phyloP scores from a whole-genome alignment of 2,888 invertebrate genomes.

The Frankliniella fusca region DNA sequence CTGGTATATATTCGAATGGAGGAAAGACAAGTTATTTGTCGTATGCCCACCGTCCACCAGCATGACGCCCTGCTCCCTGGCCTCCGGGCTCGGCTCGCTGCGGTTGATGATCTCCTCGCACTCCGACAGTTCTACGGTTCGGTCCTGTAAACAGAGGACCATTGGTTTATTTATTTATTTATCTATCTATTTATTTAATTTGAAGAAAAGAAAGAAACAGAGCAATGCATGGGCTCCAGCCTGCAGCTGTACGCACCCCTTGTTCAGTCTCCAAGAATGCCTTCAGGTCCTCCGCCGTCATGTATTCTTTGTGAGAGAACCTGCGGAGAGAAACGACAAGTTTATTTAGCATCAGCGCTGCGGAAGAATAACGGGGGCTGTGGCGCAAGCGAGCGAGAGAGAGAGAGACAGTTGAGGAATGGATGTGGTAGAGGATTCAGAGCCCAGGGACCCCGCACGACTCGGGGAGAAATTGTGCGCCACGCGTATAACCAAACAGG shows the following conservation, averaged over 20 bases:
- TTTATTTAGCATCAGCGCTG: background rate
- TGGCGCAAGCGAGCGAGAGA: too few species aligned
- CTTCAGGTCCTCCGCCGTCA: constrained; percentile 54
- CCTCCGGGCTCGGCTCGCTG: constrained; percentile 55
- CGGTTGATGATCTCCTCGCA: constrained; percentile 52
- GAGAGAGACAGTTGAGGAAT: too few species aligned
- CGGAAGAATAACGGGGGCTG: background rate
- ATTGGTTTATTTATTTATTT: too few species aligned
- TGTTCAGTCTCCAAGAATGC: constrained; percentile 58
- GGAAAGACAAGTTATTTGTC: too few species aligned
- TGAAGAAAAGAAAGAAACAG: background rate
- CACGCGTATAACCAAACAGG: too few species aligned
- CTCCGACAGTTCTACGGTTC: constrained; percentile 51
- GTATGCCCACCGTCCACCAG: constrained; percentile 55
- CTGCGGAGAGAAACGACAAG: constrained; percentile 42
- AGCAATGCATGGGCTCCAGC: background rate
- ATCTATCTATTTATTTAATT: too few species aligned
- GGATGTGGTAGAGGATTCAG: too few species aligned
- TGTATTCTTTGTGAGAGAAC: constrained; percentile 55
- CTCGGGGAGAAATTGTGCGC: too few species aligned
- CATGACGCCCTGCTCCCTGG: constrained; percentile 50
- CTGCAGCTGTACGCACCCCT: constrained; percentile 48
- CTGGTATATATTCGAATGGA: background rate
- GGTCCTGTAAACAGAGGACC: constrained; percentile 46
- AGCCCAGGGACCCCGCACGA: too few species aligned